phyloP scores from a whole-genome alignment of 2,888 invertebrate genomes.

The Diploptera punctata region DNA sequence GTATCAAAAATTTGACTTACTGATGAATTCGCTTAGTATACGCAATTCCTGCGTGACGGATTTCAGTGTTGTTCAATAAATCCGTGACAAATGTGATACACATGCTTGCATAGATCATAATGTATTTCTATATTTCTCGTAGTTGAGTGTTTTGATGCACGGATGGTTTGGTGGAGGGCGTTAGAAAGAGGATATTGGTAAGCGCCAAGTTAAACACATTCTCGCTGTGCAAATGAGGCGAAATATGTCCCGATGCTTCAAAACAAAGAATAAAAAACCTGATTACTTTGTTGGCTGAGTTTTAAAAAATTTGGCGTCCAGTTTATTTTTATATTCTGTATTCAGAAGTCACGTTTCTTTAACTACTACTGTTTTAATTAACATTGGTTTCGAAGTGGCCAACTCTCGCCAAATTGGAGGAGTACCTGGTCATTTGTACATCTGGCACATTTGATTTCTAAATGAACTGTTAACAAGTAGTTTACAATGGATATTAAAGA shows the following conservation, averaged over 20 bases:
- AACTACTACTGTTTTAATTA: background rate
- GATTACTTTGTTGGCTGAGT: constrained; percentile 38
- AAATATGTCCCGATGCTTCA: constrained; percentile 14
- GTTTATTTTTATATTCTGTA: background rate
- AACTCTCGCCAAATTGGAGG: background rate
- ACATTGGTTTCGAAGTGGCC: background rate
- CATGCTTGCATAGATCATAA: too few relatives aligned
- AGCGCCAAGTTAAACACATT: constrained; percentile 24
- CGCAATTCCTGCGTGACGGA: too few relatives aligned
- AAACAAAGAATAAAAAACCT: constrained; percentile 31
- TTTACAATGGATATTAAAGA: too few relatives aligned
- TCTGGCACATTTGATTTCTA: too few relatives aligned
- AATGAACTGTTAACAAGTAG: too few relatives aligned
- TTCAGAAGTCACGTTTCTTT: background rate
- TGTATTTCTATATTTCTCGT: too few relatives aligned
- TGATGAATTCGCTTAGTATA: too few relatives aligned
- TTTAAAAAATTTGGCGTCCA: constrained; percentile 1
- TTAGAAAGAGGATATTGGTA: background rate
- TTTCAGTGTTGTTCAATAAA: too few relatives aligned
- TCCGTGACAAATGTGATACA: too few relatives aligned
- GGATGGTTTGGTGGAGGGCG: background rate
- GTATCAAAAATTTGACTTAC: too few relatives aligned
- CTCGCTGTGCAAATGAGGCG: constrained; percentile 28
- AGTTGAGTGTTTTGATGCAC: too few relatives aligned
- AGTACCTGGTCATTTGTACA: background rate